These are phyloP conservation scores for Cybosia mesomella DNA, from an alignment of 2,888 invertebrate genomes.

Conservation along the genomic window DNA sequence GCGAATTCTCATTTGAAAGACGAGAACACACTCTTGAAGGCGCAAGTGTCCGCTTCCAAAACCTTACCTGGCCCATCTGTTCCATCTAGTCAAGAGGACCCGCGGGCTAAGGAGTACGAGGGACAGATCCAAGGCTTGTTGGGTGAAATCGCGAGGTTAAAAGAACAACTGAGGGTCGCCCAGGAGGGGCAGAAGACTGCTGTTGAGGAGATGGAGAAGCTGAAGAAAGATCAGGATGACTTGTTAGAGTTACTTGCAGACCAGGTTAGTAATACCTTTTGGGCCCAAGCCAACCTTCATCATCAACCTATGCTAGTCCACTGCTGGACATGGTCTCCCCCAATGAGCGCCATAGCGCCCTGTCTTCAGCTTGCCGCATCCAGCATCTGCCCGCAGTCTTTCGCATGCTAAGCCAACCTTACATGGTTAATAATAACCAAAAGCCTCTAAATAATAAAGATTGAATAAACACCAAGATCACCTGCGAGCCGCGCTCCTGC, in stretches of 20 bases:
- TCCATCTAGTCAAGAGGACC: slow-evolving; percentile 26
- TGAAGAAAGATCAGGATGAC: slow-evolving; percentile 97
- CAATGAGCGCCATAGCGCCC: too few relatives aligned
- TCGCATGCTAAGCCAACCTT: too few relatives aligned
- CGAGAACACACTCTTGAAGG: slow-evolving; percentile 95
- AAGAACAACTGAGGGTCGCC: slow-evolving; percentile 49
- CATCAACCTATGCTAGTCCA: too few relatives aligned
- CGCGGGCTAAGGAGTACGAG: slow-evolving; percentile 8
- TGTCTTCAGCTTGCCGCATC: too few relatives aligned
- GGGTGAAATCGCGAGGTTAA: slow-evolving; percentile 56
- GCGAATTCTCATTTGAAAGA: slow-evolving; percentile 92
- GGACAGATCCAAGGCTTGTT: slow-evolving; percentile 35
- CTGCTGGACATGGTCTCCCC: too few relatives aligned
- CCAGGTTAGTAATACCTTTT: slow-evolving; percentile 87
- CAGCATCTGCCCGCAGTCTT: too few relatives aligned
- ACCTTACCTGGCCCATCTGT: slow-evolving; percentile 25
- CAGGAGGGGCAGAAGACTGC: slow-evolving; percentile 54
- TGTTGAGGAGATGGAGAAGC: slow-evolving; percentile 86
- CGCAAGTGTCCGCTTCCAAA: slow-evolving; percentile 87
- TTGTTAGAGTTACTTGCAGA: slow-evolving; percentile 95
- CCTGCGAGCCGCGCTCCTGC: too few relatives aligned
- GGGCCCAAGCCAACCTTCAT: too few relatives aligned
- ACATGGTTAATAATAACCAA: too few relatives aligned
- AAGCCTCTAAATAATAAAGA: too few relatives aligned
- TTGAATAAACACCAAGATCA: too few relatives aligned